Conservation (phyloP, 2,113 vertebrate genomes). For the Eulemur rufifrons region DNA sequence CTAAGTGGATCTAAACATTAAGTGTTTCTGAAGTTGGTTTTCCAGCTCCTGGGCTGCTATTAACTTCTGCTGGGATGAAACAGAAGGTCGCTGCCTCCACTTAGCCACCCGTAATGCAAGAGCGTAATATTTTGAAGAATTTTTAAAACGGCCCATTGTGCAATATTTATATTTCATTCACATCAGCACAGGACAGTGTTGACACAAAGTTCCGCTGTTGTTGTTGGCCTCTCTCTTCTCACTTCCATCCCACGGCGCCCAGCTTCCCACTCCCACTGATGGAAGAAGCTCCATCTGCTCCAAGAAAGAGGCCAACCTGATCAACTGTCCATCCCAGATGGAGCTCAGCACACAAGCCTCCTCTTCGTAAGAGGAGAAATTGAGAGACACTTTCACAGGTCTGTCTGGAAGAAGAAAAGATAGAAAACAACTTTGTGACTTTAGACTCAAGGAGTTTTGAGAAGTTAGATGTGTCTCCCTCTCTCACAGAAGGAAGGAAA, state of each 20-base stretch:
- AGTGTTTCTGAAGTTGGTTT: constrained; percentile 85
- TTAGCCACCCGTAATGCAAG: constrained; percentile 33
- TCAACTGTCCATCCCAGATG: rapidly evolving
- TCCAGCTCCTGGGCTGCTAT: constrained; percentile 83
- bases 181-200: constrained; percentile 32
- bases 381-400: background rate
- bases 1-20: constrained; percentile 89
- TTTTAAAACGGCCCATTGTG: constrained; percentile 42
- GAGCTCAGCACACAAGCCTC: rapidly evolving
- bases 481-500: background rate
- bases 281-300: background rate
- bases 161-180: constrained; percentile 61
- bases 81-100: constrained; percentile 56
- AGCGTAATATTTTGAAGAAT: constrained; percentile 52
- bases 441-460: too few relatives aligned
- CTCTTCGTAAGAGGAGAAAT: background rate
- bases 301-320: background rate
- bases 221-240: background rate
- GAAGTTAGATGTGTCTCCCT: background rate
- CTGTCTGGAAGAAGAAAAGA: background rate
- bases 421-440: background rate
- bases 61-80: constrained; percentile 80
- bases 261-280: background rate
- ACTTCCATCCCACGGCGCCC: background rate
- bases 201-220: constrained; percentile 43